Conservation (phyloP, 2,797 vertebrate genomes). For the Microchirus variegatus region DNA sequence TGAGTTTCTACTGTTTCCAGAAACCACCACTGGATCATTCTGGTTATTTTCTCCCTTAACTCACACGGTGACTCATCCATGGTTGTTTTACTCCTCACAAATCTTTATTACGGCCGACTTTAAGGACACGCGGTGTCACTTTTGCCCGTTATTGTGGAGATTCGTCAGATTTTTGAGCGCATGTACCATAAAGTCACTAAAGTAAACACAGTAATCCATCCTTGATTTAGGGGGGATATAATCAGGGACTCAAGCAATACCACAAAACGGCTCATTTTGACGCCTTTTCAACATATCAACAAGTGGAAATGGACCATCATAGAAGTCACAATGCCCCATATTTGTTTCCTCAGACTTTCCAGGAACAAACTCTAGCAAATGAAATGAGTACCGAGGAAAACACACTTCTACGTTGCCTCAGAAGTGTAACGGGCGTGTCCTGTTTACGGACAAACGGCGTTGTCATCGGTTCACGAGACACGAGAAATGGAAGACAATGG, state of each 20-base stretch:
- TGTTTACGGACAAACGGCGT: slow-evolving; percentile 40
- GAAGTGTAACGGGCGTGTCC: slow-evolving; percentile 30
- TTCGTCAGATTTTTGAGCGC: no score
- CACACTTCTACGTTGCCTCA: neutral
- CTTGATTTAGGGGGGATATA: no score
- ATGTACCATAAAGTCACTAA: neutral
- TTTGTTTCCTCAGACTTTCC: no score
- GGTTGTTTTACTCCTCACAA: neutral
- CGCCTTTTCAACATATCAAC: no score
- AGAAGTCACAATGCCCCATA: no score
- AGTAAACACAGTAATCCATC: no score
- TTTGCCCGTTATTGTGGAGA: neutral
- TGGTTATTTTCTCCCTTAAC: neutral
- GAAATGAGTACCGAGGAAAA: no score
- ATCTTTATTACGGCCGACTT: neutral
- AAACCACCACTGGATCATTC: neutral
- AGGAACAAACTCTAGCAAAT: no score
- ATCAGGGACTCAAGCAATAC: no score
- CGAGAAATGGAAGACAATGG: slow-evolving; percentile 57
- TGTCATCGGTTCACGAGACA: slow-evolving; percentile 22
- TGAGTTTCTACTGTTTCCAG: neutral
- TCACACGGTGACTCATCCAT: neutral
- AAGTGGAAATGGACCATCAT: no score
- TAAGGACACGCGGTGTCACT: neutral
- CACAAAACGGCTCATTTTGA: no score